Conservation (phyloP, 92 coral and sea anemone species). For the Heliopora coerulea region DNA sequence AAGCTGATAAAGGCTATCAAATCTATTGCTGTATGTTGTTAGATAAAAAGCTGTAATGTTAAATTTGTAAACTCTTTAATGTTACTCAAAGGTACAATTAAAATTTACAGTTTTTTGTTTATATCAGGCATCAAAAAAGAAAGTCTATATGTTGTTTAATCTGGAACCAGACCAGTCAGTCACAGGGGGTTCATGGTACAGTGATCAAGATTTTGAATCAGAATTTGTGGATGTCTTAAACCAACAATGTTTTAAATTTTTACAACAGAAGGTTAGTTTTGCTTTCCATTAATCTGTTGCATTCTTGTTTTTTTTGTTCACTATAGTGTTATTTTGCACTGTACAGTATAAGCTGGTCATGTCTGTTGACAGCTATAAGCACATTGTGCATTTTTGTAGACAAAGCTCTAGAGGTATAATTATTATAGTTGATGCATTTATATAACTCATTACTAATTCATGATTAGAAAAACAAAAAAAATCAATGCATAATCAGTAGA, state of each 20-base stretch:
- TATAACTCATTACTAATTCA: no score
- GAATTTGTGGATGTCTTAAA: conserved; percentile 97
- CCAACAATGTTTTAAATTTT: conserved; percentile 91
- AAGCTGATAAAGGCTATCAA: conserved; percentile 93
- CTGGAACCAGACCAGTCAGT: conserved; percentile 92
- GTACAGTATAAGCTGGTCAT: no score
- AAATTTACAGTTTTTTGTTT: neutral
- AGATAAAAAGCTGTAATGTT: neutral
- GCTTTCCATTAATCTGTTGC: no score
- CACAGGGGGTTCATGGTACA: conserved; percentile 99
- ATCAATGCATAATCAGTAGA: no score
- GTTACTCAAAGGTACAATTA: neutral
- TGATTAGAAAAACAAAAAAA: no score
- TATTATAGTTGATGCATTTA: no score
- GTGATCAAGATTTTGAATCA: conserved; percentile 98
- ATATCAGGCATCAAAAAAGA: conserved; percentile 89
- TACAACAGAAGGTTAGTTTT: conserved; percentile 96
- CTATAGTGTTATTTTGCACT: no score
- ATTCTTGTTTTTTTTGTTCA: no score
- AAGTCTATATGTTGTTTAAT: conserved; percentile 93
- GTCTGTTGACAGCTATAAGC: no score
- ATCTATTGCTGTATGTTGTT: conserved; percentile 86
- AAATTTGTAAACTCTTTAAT: neutral
- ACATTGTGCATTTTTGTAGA: no score
- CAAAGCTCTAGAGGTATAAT: no score